Evolutionary conservation across 2,113 vertebrate species (phyloP), one percentile per base, ranked within the genome.

Genomic region (Phoxinus phoxinus): DNA sequence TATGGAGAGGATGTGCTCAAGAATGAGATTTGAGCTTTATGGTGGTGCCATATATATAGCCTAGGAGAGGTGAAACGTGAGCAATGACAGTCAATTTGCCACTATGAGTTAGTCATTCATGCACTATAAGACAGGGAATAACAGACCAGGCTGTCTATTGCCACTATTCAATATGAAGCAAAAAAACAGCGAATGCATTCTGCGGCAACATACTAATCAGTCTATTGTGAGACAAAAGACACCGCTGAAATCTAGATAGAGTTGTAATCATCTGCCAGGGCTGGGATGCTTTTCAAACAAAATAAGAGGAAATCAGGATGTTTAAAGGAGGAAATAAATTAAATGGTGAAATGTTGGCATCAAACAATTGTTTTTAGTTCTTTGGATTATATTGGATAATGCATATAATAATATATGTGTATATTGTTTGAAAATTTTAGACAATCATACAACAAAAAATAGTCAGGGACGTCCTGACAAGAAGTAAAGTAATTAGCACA

Each of bases 81-180:
- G 32, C 73, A 79, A 48, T 56, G 46, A 69, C 48, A 80, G 61
- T 67, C 63, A 65, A 11, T 81, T 63, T 41, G 23, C 12, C 32
- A 46, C 78, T 61, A 46, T 12, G 37, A 80, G 7, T 27, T 61
- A 44, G 12, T 80, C 35, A 80, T 27, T 46, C n/a, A 46, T 46
- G 78, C 58, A 80, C n/a, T 27, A 63, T 15, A 7, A 79, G 21
- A 59, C 23, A 41, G 17, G 2, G 30, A 35, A 78, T 32, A 11
- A 53, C 30, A 37, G 67, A 41, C 67, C 21, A 25, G 32, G 6
- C 12, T 1, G 27, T 76, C 21, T 58, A 23, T 71, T n/a, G 67
- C 19, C 21, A 10, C 1, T 71, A 12, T 37, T 35, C 30, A 69
- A 69, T 71, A 3, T n/a, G 67, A 71, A 2, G 21, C 67, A 71